Evolutionary conservation across 2,113 vertebrate genomes (phyloP), one percentile per base, ranked within the genome.

Genomic region (Geococcyx californianus): DNA sequence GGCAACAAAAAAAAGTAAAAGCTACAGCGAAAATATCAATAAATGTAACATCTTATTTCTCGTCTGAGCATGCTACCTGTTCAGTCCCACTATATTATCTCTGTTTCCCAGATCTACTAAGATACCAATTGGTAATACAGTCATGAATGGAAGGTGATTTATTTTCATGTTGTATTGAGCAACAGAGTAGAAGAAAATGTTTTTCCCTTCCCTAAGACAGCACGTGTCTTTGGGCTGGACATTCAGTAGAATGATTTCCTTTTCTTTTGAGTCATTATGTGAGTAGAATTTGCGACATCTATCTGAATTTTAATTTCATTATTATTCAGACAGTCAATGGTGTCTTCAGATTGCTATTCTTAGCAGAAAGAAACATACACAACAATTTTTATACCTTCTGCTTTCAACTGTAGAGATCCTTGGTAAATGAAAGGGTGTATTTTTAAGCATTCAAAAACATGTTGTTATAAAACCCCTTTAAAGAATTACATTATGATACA

Each of bases 401-500:
- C 40, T 84, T 82, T 77, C 42, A 66, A 51, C 51, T 55, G 51
- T 21, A 80, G 26, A 36, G 58, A 40, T 66, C 34, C 58, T 80
- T 69, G 42, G 56, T 79, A 79, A 63, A 64, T 59, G 44, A 73
- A 56, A 69, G 23, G 16, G 36, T 59, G 26, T 16, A 12, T 74
- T 87, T 94, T 16, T 38, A 68, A 70, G 60, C 13, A 75, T 72
- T 76, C 36, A 55, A 93, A 63, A 82, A 92, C 80, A 91, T 59
- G 16, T 67, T 28, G 25, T 29, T 81, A n/a, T 54, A 83, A 84
- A 93, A 74, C 19, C 88, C 40, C 84, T 93, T 87, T 82, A 67
- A 33, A 78, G 45, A 38, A 10, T 69, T 74, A 54, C 13, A 59
- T 88, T 86, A 87, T 38, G 96, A 87, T 87, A 96, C 75, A 90